Evolutionary conservation across 2,797 vertebrate genomes (phyloP), one percentile per base, ranked within the genome.

Genomic region (Sparidentex hasta): DNA sequence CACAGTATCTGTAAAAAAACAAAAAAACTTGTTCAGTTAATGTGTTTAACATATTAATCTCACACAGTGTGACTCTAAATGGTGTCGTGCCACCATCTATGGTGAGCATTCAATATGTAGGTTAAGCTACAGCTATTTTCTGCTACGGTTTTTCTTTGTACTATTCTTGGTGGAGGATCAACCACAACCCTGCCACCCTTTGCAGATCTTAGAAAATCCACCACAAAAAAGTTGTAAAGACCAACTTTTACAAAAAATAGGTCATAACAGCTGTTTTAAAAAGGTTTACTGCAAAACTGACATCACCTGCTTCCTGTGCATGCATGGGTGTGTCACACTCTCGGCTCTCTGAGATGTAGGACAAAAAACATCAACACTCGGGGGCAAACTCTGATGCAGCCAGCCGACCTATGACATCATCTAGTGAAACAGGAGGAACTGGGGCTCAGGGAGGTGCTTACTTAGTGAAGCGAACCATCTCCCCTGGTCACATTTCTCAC

Each of bases 361-460:
- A 73, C 57, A 85, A 74, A 74, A 78, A 78, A 54, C 76, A 78
- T 68, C 43, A 71, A 74, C 68, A 72, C 12, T 71, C 21, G 14
- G 27, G 27, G 51, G 25, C 41, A 57, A 74, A 75, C 55, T 62
- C 52, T 74, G 29, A 56, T 66, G 47, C 66, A n/a, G 55, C 14
- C n/a, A 75, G 62, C 52, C 63, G 50, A 85, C 47, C 13, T 17
- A 83, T 83, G 67, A 87, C 73, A 85, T 84, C 78, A 87, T 68
- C 64, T 33, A 11, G 58, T 67, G 21, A 80, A 88, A 82, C 25
- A 55, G 33, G 55, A 81, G 68, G 16, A 73, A 85, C 14, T 68
- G 52, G 27, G 8, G 38, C 47, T 72, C 11, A 1, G 69, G 4
- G 29, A 48, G 62, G 12, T 0, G 51, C 76, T 74, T 43, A 66